Base-by-base conservation (phyloP, 2,888 invertebrate genomes). In the Eulithis prunata region DNA sequence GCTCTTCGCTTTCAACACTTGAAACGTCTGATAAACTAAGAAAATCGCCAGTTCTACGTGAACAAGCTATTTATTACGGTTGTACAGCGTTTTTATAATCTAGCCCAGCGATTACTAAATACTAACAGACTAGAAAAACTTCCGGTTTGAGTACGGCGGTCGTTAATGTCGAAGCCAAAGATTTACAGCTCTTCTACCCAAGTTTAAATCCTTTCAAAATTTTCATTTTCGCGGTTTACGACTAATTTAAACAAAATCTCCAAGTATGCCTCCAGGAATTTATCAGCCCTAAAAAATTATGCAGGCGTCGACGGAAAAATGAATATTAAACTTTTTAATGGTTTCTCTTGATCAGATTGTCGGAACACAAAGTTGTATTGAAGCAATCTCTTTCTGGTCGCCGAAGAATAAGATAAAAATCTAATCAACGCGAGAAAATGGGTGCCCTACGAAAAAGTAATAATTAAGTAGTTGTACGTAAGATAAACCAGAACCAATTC, bases 271-370 rank as follows among this genome's bases (percentile, higher is more conserved):
- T 64, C 54, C 62, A 58, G 58, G 68, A 66, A 69, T 71, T 71
- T 67, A 70, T 68, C 56, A 68, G 66, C 67, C 66, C 66, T 71
- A 68, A 71, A 72, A 69, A 70, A 70, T 69, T 71, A 71, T 71
- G 64, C 68, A 68, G 64, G 62, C 61, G 67, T 45, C 53, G 62
- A 56, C 68, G 63, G 72, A 71, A 74, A 71, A 72, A 67, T 64
- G 62, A 74, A 68, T 66, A 70, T 67, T 66, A 71, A 74, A 67
- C 57, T 66, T 60, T 71, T 59, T 56, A 58, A 57, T 51, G 45
- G 36, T 57, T 61, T 61, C 56, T 61, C 54, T 51, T 61, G 53
- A 63, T 54, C 53, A 63, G 52, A 61, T 64, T 57, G 55, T 55
- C 46, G 4, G 32, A 41, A 59, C 54, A 64, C 58, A 64, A 53